A percentile compares a stretch with the other conserved stretches of the same genome.
Evolutionary conservation across 1,140 invertebrate genomes (phyloP).

Genomic region (Drosophila kepulauana): DNA sequence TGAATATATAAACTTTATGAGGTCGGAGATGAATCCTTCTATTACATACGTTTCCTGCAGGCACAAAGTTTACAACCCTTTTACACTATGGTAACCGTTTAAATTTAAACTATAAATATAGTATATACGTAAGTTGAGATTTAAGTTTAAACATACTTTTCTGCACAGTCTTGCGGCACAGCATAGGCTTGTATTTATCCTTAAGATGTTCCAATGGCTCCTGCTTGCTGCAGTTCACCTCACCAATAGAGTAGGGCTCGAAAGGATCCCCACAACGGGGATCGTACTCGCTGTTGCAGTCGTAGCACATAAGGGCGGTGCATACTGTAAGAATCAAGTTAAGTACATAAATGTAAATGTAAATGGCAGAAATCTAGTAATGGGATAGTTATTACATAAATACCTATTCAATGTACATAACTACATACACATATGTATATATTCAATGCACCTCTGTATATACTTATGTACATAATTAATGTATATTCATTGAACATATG

Average conservation of each 20-base stretch:
- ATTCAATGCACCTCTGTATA: too few relatives aligned
- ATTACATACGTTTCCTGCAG: too few relatives aligned
- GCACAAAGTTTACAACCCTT: too few relatives aligned
- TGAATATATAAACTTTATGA: too few relatives aligned
- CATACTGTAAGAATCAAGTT: conserved; percentile 84
- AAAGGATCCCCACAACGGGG: conserved; percentile 94
- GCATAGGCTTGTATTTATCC: conserved; percentile 87
- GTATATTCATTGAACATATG: too few relatives aligned
- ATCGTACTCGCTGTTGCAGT: conserved; percentile 94
- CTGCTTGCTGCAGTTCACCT: conserved; percentile 92
- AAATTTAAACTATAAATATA: background rate
- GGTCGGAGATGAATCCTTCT: too few relatives aligned
- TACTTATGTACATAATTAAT: too few relatives aligned
- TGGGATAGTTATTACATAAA: too few relatives aligned
- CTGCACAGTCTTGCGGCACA: conserved; percentile 92
- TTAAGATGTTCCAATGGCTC: conserved; percentile 89
- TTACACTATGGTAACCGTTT: too few relatives aligned
- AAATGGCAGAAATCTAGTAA: background rate
- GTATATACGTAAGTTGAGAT: conserved; percentile 2
- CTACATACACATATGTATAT: too few relatives aligned
- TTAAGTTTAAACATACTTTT: conserved; percentile 85
- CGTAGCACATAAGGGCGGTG: conserved; percentile 88
- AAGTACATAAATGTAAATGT: background rate
- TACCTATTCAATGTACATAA: too few relatives aligned
- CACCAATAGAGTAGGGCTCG: conserved; percentile 91